Evolutionary conservation across 1,140 invertebrate genomes (phyloP), one percentile per base, ranked within the genome.

Genomic region (Anagrus nilaparvatae): DNA sequence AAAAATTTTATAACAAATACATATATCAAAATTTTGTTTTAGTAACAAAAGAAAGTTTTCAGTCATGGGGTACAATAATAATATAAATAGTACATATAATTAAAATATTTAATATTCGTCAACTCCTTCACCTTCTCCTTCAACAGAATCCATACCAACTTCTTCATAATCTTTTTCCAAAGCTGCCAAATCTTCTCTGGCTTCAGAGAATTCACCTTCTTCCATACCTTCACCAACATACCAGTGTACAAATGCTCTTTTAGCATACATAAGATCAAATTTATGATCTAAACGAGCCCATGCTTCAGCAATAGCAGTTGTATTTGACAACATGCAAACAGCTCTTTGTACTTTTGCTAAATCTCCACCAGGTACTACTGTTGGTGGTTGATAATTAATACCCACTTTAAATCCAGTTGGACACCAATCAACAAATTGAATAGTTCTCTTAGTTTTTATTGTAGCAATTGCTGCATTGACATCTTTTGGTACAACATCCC

Each of bases 401-500:
- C 45, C 75, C 65, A 73, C 71, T 64, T 81, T 87, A 65, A 87
- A 87, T 5, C 82, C 82, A 47, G 82, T 85, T 3, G 82, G 82
- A 61, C 81, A 85, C 82, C 82, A 85, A 61, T 87, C 83, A 1
- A 87, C 82, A 56, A 87, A 87, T 56, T 85, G 82, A 46, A 86
- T 85, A 43, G 78, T 80, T 27, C 84, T 68, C 63, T 89, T 88
- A 3, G 85, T 89, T 65, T 91, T 91, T 52, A 91, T 88, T n/a
- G 83, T 82, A 0, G 84, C 84, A 55, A 91, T 90, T 21, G 53
- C 50, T 0, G 52, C 52, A n/a, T 90, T 90, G 2, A 91, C 86
- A 59, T 90, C 87, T 56, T 91, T 92, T 0, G 87, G 79, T 14
- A 54, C 52, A 5, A 54, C 52, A 17, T 54, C 52, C 6, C 52